Base-by-base conservation (phyloP, 1,140 invertebrate species). In the Diplogasteroides magnus region DNA sequence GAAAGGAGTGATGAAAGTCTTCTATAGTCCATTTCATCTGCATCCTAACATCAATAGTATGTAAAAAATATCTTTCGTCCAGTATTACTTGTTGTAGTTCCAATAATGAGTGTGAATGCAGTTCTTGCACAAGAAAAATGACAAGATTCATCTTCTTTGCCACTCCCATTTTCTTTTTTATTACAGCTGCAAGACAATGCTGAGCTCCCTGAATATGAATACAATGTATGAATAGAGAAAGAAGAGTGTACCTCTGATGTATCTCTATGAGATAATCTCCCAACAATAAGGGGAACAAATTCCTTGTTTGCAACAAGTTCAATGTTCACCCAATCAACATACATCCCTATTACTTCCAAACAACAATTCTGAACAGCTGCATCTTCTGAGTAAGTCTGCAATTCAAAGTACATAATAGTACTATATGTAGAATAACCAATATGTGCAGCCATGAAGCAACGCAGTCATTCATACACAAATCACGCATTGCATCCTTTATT, bases 401-500 rank as follows among this genome's bases (percentile, higher is more conserved):
- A n/a, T n/a, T n/a, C n/a, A n/a, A n/a, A n/a, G n/a, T n/a, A n/a
- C n/a, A n/a, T n/a, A n/a, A n/a, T n/a, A n/a, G n/a, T n/a, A 19
- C 31, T n/a, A 58, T 64, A 27, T 26, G 14, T 37, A 32, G 19
- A 56, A 64, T 68, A 15, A 68, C 67, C 61, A 73, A 25, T 28
- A 75, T 75, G 0, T 60, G 57, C 1, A 61, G 56, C 71, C 74
- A 75, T 27, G 67, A 66, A 31, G 65, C 48, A 2, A 61, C 74
- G 15, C 74, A 58, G n/a, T 75, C 73, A 11, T 58, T 70, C 15
- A 75, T 70, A 37, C 74, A 75, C 13, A 75, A 58, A 19, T 75
- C 74, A 6, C 74, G 69, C 74, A 75, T 75, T 2, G 67, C 74
- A 67, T 75, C 74, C 62, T 75, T 75, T 25, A 75, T 75, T 31